These are phyloP conservation scores for Ataeniobius toweri DNA, from an alignment of 2,797 vertebrate genomes.

Conservation along the genomic window DNA sequence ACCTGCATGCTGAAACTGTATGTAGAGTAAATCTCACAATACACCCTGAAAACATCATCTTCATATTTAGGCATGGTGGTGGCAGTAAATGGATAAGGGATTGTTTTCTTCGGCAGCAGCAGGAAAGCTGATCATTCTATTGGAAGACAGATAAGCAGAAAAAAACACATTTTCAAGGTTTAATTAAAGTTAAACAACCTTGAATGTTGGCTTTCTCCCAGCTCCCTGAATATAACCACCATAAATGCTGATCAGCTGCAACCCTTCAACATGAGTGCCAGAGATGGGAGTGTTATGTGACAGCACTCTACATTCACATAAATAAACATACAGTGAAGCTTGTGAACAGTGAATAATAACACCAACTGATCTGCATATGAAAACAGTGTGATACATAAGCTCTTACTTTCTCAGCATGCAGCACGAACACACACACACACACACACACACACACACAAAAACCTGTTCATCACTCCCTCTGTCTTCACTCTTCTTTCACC, in stretches of 20 bases:
- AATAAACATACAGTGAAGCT: conserved; percentile 51
- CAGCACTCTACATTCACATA: conserved; percentile 48
- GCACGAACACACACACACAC: background rate
- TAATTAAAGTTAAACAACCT: background rate
- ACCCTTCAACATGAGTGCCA: conserved; percentile 30
- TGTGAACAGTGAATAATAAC: conserved; percentile 56
- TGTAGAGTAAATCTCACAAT: background rate
- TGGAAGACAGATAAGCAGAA: background rate
- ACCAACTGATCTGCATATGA: conserved; percentile 67
- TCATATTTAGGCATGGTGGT: background rate
- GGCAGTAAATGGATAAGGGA: background rate
- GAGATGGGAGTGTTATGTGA: conserved; percentile 24
- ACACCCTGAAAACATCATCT: background rate
- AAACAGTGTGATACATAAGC: conserved; percentile 55
- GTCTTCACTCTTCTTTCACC: conserved; percentile 66
- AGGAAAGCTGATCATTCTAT: background rate
- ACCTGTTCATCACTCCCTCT: conserved; percentile 62
- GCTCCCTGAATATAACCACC: conserved; percentile 1
- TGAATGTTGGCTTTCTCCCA: background rate
- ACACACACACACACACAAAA: conserved; percentile 42
- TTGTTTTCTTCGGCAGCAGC: background rate
- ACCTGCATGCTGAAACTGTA: background rate
- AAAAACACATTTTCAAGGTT: background rate
- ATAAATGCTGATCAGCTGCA: conserved; percentile 27
- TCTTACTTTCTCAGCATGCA: conserved; percentile 48